phyloP scores from a whole-genome alignment of 2,797 vertebrate genomes.

The Alosa sapidissima region DNA sequence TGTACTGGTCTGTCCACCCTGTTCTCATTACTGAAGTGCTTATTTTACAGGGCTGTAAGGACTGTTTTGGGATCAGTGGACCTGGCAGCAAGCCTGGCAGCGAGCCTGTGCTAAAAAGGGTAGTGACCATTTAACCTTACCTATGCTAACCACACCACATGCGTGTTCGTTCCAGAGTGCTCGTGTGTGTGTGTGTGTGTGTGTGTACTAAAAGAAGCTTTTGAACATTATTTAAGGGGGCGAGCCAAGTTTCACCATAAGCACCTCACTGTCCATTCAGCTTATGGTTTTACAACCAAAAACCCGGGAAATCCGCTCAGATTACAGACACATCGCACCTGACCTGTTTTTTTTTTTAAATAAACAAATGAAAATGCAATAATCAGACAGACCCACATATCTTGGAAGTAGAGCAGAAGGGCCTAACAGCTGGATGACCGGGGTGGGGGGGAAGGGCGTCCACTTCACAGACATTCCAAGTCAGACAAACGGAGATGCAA shows the following conservation, averaged over 20 bases:
- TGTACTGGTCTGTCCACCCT: background rate
- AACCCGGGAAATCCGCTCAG: background rate
- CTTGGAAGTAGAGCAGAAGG: background rate
- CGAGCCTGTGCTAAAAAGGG: constrained; percentile 49
- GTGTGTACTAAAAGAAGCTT: background rate
- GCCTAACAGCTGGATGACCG: background rate
- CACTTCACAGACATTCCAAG: background rate
- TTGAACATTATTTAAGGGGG: background rate
- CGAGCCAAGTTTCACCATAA: background rate
- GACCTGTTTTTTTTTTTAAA: constrained; percentile 6
- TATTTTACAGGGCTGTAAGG: constrained; percentile 7
- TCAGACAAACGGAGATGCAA: background rate
- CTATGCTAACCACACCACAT: background rate
- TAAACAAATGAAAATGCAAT: background rate
- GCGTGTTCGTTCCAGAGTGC: no score
- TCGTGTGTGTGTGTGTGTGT: constrained; percentile 1
- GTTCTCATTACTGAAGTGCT: background rate
- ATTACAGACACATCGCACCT: background rate
- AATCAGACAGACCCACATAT: background rate
- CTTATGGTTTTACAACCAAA: background rate
- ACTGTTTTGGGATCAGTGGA: constrained; percentile 12
- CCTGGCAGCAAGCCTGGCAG: constrained; percentile 37
- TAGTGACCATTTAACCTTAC: constrained; percentile 3
- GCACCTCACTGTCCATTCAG: background rate
- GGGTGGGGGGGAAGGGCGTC: background rate